Conservation (phyloP, 2,797 vertebrate genomes). For the Myiothlypis chrysogaster region DNA sequence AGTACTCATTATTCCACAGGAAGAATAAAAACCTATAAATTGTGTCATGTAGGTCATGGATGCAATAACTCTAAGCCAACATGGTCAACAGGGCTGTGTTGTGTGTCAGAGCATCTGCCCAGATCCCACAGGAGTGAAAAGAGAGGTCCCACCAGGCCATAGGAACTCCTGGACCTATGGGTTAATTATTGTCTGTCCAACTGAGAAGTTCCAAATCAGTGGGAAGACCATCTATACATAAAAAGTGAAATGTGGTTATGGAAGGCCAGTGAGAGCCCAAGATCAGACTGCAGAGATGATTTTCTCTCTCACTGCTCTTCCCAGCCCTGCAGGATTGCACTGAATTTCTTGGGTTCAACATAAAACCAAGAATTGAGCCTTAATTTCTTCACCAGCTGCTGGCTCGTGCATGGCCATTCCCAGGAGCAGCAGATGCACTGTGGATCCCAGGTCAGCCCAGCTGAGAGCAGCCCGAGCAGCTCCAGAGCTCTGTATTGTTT, state of each 20-base stretch:
- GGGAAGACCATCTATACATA: fast-evolving
- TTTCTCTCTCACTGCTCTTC: not conserved
- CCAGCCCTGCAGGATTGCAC: not conserved
- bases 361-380: not conserved
- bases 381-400: not conserved
- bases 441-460: not conserved
- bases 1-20: not conserved
- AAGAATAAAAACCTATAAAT: not conserved
- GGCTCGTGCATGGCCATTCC: not conserved
- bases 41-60: not conserved
- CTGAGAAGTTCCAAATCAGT: not conserved
- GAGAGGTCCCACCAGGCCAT: not conserved
- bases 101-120: not conserved
- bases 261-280: not conserved
- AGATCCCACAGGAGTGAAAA: not conserved
- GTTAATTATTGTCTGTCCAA: not conserved
- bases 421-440: not conserved
- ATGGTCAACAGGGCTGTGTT: not conserved
- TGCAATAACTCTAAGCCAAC: not conserved
- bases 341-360: not conserved
- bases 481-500: not conserved
- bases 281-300: not conserved
- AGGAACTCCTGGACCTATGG: not conserved
- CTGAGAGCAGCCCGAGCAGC: not conserved
- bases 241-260: not conserved